phyloP scores from a whole-genome alignment of 2,113 vertebrate genomes.

The Malurus elegans region DNA sequence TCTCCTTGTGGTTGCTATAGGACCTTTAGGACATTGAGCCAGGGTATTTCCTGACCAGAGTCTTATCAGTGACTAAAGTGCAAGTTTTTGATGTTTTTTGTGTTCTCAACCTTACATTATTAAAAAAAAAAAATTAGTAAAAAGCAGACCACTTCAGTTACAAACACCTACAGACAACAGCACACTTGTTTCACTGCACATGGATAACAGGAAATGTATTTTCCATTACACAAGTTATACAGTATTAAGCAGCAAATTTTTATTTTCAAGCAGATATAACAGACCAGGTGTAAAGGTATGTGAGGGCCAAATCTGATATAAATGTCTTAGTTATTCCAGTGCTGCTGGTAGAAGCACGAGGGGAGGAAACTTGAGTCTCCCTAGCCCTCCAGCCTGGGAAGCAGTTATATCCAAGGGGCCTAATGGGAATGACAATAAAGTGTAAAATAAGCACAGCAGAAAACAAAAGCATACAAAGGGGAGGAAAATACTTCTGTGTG shows the following conservation, averaged over 20 bases:
- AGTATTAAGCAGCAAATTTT: background rate
- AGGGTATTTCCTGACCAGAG: background rate
- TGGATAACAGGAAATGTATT: background rate
- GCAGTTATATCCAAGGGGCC: rapidly evolving
- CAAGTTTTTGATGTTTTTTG: constrained; percentile 56
- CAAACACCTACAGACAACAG: background rate
- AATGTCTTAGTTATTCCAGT: background rate
- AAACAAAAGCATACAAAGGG: background rate
- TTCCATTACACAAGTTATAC: background rate
- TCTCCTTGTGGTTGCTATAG: background rate
- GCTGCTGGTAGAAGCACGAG: background rate
- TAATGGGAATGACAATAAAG: background rate
- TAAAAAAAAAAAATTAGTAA: background rate
- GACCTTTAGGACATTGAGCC: background rate
- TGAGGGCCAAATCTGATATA: background rate
- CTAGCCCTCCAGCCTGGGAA: background rate
- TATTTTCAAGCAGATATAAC: background rate
- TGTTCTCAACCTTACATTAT: constrained; percentile 16
- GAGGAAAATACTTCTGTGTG: background rate
- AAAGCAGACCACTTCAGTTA: background rate
- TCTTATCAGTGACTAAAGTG: constrained; percentile 26
- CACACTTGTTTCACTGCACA: background rate
- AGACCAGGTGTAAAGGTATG: background rate
- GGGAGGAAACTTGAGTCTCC: background rate
- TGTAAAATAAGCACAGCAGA: background rate